These are phyloP conservation scores for Boleophthalmus pectinirostris DNA, from an alignment of 2,113 vertebrate species.

Conservation along the genomic window DNA sequence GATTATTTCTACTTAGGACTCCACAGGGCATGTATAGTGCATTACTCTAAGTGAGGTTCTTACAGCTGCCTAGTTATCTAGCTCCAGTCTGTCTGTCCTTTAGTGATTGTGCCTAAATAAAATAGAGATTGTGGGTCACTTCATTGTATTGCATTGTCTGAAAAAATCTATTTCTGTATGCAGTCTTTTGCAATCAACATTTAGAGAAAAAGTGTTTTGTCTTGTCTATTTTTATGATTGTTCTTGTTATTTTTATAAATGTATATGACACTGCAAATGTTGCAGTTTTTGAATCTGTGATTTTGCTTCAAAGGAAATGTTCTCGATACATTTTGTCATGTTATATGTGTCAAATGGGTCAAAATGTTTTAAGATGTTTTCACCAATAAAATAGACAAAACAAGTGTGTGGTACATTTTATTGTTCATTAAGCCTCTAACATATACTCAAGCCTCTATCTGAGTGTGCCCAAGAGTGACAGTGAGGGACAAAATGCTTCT, in stretches of 20 bases:
- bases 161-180: conserved; percentile 42
- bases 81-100: conserved; percentile 56
- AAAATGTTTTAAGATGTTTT: conserved; percentile 71
- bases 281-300: conserved; percentile 72
- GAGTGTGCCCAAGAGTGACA: not conserved
- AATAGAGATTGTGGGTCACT: conserved; percentile 62
- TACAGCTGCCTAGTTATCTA: conserved; percentile 49
- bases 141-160: conserved; percentile 54
- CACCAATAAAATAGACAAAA: conserved; percentile 76
- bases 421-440: not conserved
- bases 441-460: conserved; percentile 16
- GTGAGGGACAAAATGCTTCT: not conserved
- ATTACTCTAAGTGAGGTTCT: conserved; percentile 57
- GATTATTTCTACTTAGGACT: conserved; percentile 55
- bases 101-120: conserved; percentile 61
- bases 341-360: conserved; percentile 70
- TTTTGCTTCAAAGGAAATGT: conserved; percentile 72
- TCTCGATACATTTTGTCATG: conserved; percentile 69
- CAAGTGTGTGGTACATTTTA: conserved; percentile 16
- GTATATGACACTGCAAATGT: conserved; percentile 62
- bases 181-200: conserved; percentile 63
- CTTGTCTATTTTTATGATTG: conserved; percentile 72
- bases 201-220: conserved; percentile 47
- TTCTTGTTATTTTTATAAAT: conserved; percentile 69
- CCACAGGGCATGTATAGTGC: conserved; percentile 47